Base-by-base conservation (phyloP, 1,140 invertebrate genomes). In the Hylyphantes graminicola region DNA sequence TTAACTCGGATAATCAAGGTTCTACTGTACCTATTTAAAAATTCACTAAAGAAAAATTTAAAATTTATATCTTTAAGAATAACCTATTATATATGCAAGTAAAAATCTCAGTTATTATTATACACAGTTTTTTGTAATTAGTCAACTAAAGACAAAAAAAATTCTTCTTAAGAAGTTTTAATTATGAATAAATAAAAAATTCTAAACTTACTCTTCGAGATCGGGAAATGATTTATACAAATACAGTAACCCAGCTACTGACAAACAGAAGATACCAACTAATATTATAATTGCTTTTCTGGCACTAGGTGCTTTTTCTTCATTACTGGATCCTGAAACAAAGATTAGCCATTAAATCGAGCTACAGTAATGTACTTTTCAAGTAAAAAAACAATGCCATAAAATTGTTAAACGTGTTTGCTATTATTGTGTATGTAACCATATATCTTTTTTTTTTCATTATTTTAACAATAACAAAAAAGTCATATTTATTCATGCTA, bases 171-270 rank as follows among this genome's bases (percentile, higher is more conserved):
- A 48, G 12, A 67, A 67, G 13, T 35, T 21, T 7, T 50, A 54
- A 63, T 19, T 75, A 19, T 15, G 9, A 74, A 80, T 63, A 64
- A n/a, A n/a, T 15, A 55, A 79, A 54, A n/a, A 13, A 79, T 54
- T 73, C 11, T 48, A 48, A 54, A 93, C 94, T 94, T 93, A 96
- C 95, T 93, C 92, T 89, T 94, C 92, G 81, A 97, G 91, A 88
- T 95, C 90, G 85, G 95, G 95, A 90, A 96, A 96, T 90, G 92
- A 94, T 86, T 90, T 92, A 87, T 95, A 95, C 48, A 95, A 90
- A 88, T 93, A 92, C 87, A 90, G 91, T 80, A 95, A 89, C 65
- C 92, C 90, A 61, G 91, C 88, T 67, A 94, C 86, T 59, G 94
- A 94, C 54, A 89, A 87, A 54, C 92, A 11, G 91, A 95, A 95